A percentile compares a stretch with the other conserved stretches of the same genome.
Conservation (phyloP, 2,888 invertebrate genomes). For the Pyrrhosoma nymphula region DNA sequence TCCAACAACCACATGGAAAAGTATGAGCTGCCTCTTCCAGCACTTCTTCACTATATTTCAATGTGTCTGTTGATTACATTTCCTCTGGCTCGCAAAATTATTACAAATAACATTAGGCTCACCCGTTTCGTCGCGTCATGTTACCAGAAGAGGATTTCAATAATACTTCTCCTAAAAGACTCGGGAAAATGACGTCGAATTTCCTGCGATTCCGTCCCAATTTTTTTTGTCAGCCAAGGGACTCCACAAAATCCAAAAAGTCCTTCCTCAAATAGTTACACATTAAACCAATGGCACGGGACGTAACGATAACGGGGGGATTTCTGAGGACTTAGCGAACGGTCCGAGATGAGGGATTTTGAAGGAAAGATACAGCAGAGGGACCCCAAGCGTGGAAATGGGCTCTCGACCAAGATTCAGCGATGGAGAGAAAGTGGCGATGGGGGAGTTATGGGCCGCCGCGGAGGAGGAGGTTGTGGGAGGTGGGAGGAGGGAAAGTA, state of each 20-base stretch:
- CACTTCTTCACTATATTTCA: background rate
- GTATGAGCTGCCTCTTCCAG: too few relatives aligned
- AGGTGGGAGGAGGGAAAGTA: background rate
- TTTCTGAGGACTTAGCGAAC: slow-evolving; percentile 26
- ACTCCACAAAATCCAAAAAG: background rate
- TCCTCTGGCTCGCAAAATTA: background rate
- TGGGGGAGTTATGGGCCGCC: slow-evolving; percentile 9
- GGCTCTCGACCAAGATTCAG: slow-evolving; percentile 56
- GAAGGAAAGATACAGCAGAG: background rate
- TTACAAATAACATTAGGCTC: background rate
- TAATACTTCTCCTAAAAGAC: background rate
- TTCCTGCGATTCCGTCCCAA: background rate
- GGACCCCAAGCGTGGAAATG: slow-evolving; percentile 32
- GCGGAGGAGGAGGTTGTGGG: background rate
- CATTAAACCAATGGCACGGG: slow-evolving; percentile 33
- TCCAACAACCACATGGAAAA: too few relatives aligned
- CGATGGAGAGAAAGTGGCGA: slow-evolving; percentile 36
- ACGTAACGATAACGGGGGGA: slow-evolving; percentile 30
- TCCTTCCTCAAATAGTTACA: slow-evolving; percentile 32
- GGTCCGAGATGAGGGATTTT: slow-evolving; percentile 7
- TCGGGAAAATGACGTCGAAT: background rate
- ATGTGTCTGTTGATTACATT: background rate
- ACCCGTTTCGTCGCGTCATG: background rate
- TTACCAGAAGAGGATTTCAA: background rate
- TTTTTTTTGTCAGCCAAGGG: background rate